A percentile compares a stretch with the other conserved stretches of the same genome.
Conservation (phyloP, 2,113 vertebrate species). For the Anoplopoma fimbria region DNA sequence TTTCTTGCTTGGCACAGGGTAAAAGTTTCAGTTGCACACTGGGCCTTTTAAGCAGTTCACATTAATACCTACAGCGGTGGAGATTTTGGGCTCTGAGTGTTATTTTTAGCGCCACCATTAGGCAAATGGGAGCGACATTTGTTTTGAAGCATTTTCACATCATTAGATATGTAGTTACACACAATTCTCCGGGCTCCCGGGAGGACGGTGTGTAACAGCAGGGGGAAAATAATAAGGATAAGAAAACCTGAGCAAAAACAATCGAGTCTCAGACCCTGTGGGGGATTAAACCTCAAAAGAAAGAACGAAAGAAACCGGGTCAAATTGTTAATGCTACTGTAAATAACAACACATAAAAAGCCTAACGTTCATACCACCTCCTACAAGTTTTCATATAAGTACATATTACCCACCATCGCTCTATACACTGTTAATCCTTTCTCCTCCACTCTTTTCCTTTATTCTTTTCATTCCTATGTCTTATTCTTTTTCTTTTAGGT, state of each 20-base stretch:
- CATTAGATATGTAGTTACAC: conserved; percentile 49
- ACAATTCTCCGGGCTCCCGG: conserved; percentile 22
- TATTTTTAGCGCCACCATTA: conserved; percentile 52
- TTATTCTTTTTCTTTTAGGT: conserved; percentile 43
- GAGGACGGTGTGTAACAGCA: conserved; percentile 27
- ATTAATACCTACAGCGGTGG: not conserved
- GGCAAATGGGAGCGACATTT: conserved; percentile 37
- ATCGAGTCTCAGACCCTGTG: conserved; percentile 13
- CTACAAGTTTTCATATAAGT: conserved; percentile 39
- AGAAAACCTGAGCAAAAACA: conserved; percentile 62
- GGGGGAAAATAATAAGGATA: conserved; percentile 59
- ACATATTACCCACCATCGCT: conserved; percentile 39
- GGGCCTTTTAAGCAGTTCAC: not conserved
- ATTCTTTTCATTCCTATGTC: conserved; percentile 22
- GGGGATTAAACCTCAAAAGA: conserved; percentile 56
- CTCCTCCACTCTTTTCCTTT: conserved; percentile 8
- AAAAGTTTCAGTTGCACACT: not conserved
- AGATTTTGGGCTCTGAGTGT: not conserved
- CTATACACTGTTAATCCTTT: conserved; percentile 29
- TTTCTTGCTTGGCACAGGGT: not conserved
- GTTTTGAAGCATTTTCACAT: conserved; percentile 47
- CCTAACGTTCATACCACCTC: conserved; percentile 36
- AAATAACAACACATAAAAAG: conserved; percentile 65
- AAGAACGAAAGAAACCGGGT: conserved; percentile 61
- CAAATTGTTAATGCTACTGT: conserved; percentile 66